Evolutionary conservation across 1,140 invertebrate genomes (phyloP), one percentile per base, ranked within the genome.

Genomic region (Hyphantria cunea): DNA sequence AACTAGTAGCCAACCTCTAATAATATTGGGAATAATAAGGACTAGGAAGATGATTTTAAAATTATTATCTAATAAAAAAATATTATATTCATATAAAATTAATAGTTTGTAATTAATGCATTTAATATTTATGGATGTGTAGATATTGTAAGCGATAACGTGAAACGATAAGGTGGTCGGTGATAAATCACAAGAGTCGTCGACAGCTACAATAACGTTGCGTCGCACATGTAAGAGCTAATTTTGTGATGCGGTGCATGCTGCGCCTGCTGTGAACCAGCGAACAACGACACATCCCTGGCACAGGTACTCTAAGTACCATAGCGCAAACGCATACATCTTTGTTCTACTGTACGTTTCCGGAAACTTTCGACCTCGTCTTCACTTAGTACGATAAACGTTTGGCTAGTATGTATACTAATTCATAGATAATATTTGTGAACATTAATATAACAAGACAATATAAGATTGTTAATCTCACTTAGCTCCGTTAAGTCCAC

Each of bases 141-240:
- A 34, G 10, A 10, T 45, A 47, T 31, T 56, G 12, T 47, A 33
- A 53, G 34, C 34, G 53, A 56, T 74, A 76, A 42, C 53, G 55
- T 78, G 78, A 70, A 66, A 67, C 72, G 75, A 76, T 74, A 76
- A 71, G 68, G 45, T 52, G 37, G 66, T 64, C 51, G 13, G 54
- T 59, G 62, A 80, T 84, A 82, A 84, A 85, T 84, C 75, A 76
- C 68, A 71, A 68, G 66, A 69, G 80, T 77, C 60, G 33, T 64
- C 70, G 68, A 65, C 55, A 69, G 76, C 72, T 68, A 81, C 73
- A 80, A 75, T 81, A 80, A 78, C 65, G 71, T 3, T 58, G 55
- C 79, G 78, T 84, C 76, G 74, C 78, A 71, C 68, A 76, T 73
- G 77, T 78, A 70, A 72, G 54, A 76, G 82, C 78, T 84, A 84